Conservation (phyloP, 1,140 invertebrate species). For the Ericerus pela region DNA sequence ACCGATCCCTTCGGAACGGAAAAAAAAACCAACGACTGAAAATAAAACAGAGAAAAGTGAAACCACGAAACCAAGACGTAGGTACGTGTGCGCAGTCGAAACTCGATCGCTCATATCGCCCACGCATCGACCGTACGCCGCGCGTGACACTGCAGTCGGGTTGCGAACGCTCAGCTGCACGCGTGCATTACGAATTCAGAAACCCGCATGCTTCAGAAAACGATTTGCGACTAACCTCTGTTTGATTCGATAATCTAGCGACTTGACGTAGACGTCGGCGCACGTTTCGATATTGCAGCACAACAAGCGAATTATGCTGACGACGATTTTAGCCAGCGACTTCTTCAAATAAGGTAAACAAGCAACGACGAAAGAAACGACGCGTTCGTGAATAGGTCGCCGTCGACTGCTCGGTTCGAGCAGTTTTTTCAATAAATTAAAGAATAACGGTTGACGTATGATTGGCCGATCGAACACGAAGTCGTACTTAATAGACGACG, state of each 20-base stretch:
- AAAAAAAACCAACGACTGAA: too few relatives aligned
- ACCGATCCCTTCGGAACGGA: too few relatives aligned
- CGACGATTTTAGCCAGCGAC: conserved; percentile 57
- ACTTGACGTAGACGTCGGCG: conserved; percentile 32
- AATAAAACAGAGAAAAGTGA: not conserved
- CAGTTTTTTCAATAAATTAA: conserved; percentile 63
- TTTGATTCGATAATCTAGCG: conserved; percentile 3
- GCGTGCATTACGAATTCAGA: too few relatives aligned
- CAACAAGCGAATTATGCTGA: conserved; percentile 63
- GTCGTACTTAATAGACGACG: conserved; percentile 36
- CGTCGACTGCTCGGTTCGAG: conserved; percentile 37
- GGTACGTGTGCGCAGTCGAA: too few relatives aligned
- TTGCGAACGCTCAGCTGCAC: too few relatives aligned
- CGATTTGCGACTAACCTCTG: too few relatives aligned
- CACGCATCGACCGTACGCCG: too few relatives aligned
- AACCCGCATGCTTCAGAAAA: too few relatives aligned
- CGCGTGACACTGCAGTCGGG: too few relatives aligned
- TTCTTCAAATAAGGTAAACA: conserved; percentile 57
- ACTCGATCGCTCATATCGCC: too few relatives aligned
- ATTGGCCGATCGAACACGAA: conserved; percentile 50
- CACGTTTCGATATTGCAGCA: conserved; percentile 67
- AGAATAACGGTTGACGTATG: conserved; percentile 72
- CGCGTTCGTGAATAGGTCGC: conserved; percentile 59
- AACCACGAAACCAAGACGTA: not conserved
- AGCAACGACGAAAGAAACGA: conserved; percentile 62